phyloP scores from a whole-genome alignment of 2,888 invertebrate genomes.

The Drosophila lutescens region DNA sequence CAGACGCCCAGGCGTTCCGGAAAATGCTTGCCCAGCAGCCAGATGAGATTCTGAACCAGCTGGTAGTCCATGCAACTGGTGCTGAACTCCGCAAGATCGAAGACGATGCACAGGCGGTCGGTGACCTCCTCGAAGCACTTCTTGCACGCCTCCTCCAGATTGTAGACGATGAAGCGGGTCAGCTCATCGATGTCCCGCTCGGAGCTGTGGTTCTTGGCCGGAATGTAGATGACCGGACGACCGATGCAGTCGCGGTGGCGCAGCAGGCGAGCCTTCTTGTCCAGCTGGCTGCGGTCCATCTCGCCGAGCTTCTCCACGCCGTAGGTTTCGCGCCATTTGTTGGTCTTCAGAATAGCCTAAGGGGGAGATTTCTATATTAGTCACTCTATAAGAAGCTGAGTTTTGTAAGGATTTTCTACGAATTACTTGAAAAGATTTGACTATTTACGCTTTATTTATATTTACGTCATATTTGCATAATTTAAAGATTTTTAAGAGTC shows the following conservation, averaged over 20 bases:
- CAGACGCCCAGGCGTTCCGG: constrained; percentile 92
- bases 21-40: constrained; percentile 91
- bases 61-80: constrained; percentile 92
- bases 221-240: constrained; percentile 91
- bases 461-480: no score
- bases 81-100: constrained; percentile 90
- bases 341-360: constrained; percentile 90
- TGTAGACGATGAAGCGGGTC: constrained; percentile 90
- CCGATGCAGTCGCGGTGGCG: constrained; percentile 90
- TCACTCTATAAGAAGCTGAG: not conserved
- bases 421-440: no score
- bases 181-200: constrained; percentile 91
- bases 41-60: constrained; percentile 91
- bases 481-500: no score
- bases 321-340: constrained; percentile 91
- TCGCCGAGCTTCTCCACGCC: constrained; percentile 87
- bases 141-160: constrained; percentile 90
- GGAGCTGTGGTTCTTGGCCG: constrained; percentile 89
- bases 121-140: constrained; percentile 91
- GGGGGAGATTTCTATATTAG: not conserved
- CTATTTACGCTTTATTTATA: no score
- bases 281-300: constrained; percentile 86
- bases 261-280: constrained; percentile 89
- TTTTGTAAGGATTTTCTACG: no score
- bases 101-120: constrained; percentile 92